Base-by-base conservation (phyloP, 1,140 invertebrate genomes). In the Eciton burchellii region DNA sequence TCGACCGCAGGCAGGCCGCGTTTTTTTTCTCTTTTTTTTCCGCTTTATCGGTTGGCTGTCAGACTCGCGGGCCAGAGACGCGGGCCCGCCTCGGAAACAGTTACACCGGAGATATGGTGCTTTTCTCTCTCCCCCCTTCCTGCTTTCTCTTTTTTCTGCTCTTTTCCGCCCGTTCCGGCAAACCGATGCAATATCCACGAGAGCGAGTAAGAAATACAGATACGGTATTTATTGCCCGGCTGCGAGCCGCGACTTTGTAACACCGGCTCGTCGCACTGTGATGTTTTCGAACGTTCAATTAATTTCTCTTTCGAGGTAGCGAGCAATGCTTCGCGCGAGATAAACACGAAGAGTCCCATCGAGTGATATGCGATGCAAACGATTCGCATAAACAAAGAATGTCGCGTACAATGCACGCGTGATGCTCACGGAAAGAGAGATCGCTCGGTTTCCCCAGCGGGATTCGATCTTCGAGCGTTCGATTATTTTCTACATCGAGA, bases 271-370 rank as follows among this genome's bases (percentile, higher is more conserved):
- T 79, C 35, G 35, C 6, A 2, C 14, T 16, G 21, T 70, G 63
- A 77, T 45, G 72, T 63, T 74, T 74, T 49, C 72, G 63, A 76
- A 76, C 72, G 41, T 79, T 35, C 62, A 79, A 79, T 79, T 79
- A 79, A 79, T 79, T 79, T 49, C 41, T 70, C 35, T n/a, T 35
- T 70, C 74, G 63, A 45, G 35, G 35, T 35, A 70, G 47, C 63
- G 74, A 35, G 24, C 49, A 56, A 56, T 70, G 74, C 70, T 70
- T 19, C 12, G 35, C 47, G 49, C 49, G 29, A 43, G 63, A 70
- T 68, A 70, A 79, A 79, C 57, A 35, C 49, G 49, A 70, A 70
- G 70, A 63, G 68, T 68, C 12, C 21, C 24, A 0, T 24, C 19
- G 26, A 29, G n/a, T 60, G 45, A 11, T 43, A 45, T 24, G 62